These are phyloP conservation scores for Ectemnius continuus DNA, from an alignment of 2,888 invertebrate species.

Conservation along the genomic window DNA sequence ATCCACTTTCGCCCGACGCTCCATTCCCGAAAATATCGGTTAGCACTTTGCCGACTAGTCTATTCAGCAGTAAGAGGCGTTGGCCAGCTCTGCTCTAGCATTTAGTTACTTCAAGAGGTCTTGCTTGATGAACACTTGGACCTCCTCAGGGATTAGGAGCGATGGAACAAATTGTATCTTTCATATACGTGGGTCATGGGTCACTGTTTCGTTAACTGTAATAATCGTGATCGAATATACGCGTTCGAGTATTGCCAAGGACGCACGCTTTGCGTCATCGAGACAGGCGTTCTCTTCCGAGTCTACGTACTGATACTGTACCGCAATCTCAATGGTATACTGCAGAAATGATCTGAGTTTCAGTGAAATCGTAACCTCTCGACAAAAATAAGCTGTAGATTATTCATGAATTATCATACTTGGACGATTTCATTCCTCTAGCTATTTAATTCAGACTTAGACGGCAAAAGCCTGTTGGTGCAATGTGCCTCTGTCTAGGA, in stretches of 20 bases:
- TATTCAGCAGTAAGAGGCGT: no score
- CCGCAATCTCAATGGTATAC: not conserved
- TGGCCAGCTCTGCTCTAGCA: no score
- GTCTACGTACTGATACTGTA: not conserved
- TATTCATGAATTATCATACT: no score
- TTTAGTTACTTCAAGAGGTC: no score
- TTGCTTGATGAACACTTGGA: no score
- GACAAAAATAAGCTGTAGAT: no score
- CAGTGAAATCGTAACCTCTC: no score
- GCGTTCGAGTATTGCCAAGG: conserved; percentile 38
- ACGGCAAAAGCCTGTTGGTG: no score
- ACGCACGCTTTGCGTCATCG: conserved; percentile 24
- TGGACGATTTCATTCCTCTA: no score
- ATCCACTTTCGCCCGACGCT: not conserved
- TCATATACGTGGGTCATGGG: conserved; percentile 48
- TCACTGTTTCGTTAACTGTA: conserved; percentile 43
- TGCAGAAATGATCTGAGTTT: no score
- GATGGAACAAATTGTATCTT: conserved; percentile 34
- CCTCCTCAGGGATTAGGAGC: not conserved
- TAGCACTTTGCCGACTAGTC: not conserved
- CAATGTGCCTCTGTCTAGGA: no score
- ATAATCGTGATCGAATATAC: conserved; percentile 26
- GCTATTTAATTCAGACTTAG: no score
- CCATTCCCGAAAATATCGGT: not conserved
- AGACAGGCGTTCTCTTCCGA: not conserved